phyloP scores from a whole-genome alignment of 2,888 invertebrate genomes.

The Seira musarum region DNA sequence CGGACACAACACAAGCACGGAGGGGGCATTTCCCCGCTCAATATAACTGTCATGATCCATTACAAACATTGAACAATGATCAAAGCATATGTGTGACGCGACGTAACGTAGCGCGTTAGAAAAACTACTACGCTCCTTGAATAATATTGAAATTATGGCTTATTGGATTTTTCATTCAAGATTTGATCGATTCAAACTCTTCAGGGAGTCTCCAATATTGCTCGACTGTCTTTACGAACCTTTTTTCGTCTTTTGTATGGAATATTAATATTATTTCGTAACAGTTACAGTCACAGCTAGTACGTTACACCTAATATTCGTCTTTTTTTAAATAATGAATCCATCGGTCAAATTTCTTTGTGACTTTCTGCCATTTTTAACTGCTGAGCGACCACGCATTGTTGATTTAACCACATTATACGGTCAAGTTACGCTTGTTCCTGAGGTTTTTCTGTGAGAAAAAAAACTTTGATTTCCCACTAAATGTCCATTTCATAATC shows the following conservation, averaged over 20 bases:
- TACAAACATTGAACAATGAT: not conserved
- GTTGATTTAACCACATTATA: slow-evolving; percentile 47
- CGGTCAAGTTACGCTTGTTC: no score
- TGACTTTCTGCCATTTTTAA: no score
- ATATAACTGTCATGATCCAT: not conserved
- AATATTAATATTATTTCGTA: no score
- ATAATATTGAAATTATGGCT: not conserved
- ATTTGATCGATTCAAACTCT: not conserved
- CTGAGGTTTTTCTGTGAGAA: no score
- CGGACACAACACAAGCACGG: not conserved
- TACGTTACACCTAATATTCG: no score
- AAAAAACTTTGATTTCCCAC: not conserved
- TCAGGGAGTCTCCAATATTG: not conserved
- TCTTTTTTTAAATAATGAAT: not conserved
- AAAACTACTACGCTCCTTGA: no score
- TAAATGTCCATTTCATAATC: slow-evolving; percentile 16
- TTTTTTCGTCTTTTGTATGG: no score
- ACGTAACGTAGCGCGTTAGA: no score
- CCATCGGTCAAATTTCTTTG: no score
- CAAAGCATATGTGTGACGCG: not conserved
- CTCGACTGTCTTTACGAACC: not conserved
- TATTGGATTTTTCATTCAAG: not conserved
- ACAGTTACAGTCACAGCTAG: no score
- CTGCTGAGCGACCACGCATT: slow-evolving; percentile 54
- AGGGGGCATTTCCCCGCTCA: not conserved